These are phyloP conservation scores for Sminthurides aquaticus DNA, from an alignment of 2,888 invertebrate genomes.

Conservation along the genomic window DNA sequence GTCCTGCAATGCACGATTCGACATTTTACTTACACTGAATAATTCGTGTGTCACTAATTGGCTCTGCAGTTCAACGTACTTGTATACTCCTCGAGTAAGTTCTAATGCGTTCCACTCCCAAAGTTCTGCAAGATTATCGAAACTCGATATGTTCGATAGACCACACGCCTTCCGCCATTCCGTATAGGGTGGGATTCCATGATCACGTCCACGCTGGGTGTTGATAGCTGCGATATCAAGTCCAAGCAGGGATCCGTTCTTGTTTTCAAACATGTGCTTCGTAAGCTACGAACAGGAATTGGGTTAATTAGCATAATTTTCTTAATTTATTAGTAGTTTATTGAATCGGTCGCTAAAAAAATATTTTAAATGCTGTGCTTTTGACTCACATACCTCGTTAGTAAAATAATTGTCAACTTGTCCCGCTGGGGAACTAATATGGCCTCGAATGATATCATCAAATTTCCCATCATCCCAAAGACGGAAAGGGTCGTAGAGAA, in stretches of 20 bases:
- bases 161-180: constrained; percentile 52
- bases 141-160: constrained; percentile 48
- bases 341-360: too few species aligned
- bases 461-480: constrained; percentile 60
- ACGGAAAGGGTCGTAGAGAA: constrained; percentile 71
- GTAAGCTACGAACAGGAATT: constrained; percentile 53
- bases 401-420: constrained; percentile 58
- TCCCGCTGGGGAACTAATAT: constrained; percentile 59
- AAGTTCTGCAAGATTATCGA: constrained; percentile 50
- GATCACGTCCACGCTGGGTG: constrained; percentile 55
- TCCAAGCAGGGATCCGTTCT: constrained; percentile 47
- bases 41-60: background rate
- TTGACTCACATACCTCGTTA: constrained; percentile 51
- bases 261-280: constrained; percentile 60
- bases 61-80: constrained; percentile 48
- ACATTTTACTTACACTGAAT: background rate
- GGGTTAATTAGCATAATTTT: background rate
- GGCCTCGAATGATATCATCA: constrained; percentile 59
- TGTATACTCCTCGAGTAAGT: constrained; percentile 60
- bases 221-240: constrained; percentile 53
- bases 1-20: constrained; percentile 44
- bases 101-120: constrained; percentile 56
- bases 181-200: constrained; percentile 53
- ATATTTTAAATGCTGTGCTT: background rate
- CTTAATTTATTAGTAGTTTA: too few species aligned